Evolutionary conservation across 2,888 invertebrate genomes (phyloP), one percentile per base, ranked within the genome.

Genomic region (Drosophila eohydei): DNA sequence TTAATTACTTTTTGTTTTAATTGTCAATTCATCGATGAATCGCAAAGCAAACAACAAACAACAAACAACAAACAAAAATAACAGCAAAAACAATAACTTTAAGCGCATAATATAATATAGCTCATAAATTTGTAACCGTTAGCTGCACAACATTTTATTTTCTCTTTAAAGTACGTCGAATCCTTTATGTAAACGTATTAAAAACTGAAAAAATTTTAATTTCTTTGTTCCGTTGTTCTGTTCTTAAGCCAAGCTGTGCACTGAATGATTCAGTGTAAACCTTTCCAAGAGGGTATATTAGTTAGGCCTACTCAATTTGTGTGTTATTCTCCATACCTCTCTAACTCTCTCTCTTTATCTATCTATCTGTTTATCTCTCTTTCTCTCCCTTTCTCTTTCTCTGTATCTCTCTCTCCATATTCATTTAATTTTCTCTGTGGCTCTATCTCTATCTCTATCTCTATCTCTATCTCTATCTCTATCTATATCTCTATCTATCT

Each of bases 1-100:
- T 77, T 84, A 84, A 84, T 84, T 84, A 69, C 80, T 74, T 88
- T 77, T 83, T 80, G 61, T 71, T 87, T 88, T 82, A 89, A 82
- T 84, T 89, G 70, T 71, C 76, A 74, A 83, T 84, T 84, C 71
- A 76, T 64, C 43, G 80, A 57, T 43, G 65, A 52, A 71, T 61
- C 60, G 59, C 55, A 67, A 44, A 38, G 56, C 34, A 52, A 41
- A 28, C 28, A 48, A 9, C 11, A 30, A 41, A 36, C 28, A 48
- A 9, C 11, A 30, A 41, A 36, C 14, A 36, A 8, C 9, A 44
- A 26, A n/a, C 14, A 12, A 12, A 32, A 12, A 32, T 3, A 41
- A 21, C 9, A 36, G n/a, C 26, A 38, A 38, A 9, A 38, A 26
- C n/a, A 14, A 38, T 28, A n/a, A 1, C 3, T 51, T 34, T 12